These are phyloP conservation scores for Heliconius congener DNA, from an alignment of 1,140 invertebrate genomes.

Conservation along the genomic window DNA sequence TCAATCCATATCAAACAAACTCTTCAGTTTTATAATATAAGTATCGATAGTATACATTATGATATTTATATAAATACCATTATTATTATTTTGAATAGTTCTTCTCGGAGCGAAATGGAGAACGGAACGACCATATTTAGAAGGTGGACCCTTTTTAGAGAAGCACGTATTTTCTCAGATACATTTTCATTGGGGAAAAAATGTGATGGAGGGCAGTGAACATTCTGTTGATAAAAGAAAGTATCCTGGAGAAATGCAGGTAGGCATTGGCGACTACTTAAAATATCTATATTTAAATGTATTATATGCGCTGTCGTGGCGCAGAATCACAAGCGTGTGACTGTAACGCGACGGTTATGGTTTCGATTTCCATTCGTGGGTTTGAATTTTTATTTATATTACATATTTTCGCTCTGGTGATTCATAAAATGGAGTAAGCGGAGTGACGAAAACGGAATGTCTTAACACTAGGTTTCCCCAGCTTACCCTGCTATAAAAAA, in stretches of 20 bases:
- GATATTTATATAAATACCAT: background rate
- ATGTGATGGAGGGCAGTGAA: slow-evolving; percentile 88
- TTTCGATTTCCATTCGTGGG: background rate
- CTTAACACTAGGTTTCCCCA: too few relatives aligned
- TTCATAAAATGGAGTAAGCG: too few relatives aligned
- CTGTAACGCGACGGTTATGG: too few relatives aligned
- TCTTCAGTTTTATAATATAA: too few relatives aligned
- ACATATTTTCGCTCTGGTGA: too few relatives aligned
- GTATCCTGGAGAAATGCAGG: slow-evolving; percentile 83
- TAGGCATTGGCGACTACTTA: slow-evolving; percentile 42
- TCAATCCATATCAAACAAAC: too few relatives aligned
- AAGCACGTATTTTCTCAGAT: slow-evolving; percentile 87
- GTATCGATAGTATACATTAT: too few relatives aligned
- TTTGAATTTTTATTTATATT: background rate
- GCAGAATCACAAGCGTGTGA: too few relatives aligned
- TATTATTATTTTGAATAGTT: slow-evolving; percentile 58
- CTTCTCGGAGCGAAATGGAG: slow-evolving; percentile 83
- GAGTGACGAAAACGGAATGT: too few relatives aligned
- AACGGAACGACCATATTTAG: slow-evolving; percentile 80
- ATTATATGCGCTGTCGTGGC: too few relatives aligned
- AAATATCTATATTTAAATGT: too few relatives aligned
- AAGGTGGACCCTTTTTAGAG: slow-evolving; percentile 83
- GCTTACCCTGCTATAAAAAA: too few relatives aligned
- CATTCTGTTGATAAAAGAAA: slow-evolving; percentile 86
- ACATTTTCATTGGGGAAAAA: slow-evolving; percentile 92